Evolutionary conservation across 1,140 invertebrate species (phyloP), one percentile per base, ranked within the genome.

Genomic region (Potamilus streckersoni): DNA sequence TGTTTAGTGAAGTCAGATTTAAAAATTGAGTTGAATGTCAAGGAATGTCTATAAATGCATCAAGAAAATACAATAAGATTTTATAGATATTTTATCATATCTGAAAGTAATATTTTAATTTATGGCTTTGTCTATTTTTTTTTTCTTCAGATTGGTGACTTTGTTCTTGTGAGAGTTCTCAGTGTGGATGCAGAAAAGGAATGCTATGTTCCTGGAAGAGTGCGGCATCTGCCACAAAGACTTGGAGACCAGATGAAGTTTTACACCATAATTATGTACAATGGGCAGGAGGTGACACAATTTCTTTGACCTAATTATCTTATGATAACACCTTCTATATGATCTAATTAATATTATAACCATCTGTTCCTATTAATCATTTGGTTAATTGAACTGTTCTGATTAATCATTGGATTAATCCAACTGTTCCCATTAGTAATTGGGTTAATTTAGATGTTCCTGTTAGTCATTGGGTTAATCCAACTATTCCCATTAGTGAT

Each of bases 261-360:
- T 71, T 87, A 82, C 75, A 83, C 83, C 16, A 78, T 87, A 19
- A 56, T 80, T 27, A 64, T 86, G 23, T 87, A 86, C 67, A 85
- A 81, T 67, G 82, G 81, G 75, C 83, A 84, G 61, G 76, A 76
- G 78, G 85, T 86, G 66, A 62, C 76, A 27, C 58, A 38, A 56
- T 14, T 23, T 57, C 31, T 73, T 23, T 57, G 19, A 16, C 15
- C 20, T 31, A 64, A 23, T 27, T 16, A 12, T 27, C 20, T 20
- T 31, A 56, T 49, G 20, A 6, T 20, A 64, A 27, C 31, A 64
- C 63, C 4, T 27, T 0, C 63, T 31, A n/a, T 27, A 64, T 4
- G n/a, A 23, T 65, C 19, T 23, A 14, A 14, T n/a, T 62, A 62
- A n/a, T n/a, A 62, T 19, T n/a, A 13, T n/a, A 11, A 11, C 23